Percentiles rank a stretch among this genome's conserved stretches.
Conservation (phyloP, 1,140 invertebrate species). For the Drosophila paulistorum region DNA sequence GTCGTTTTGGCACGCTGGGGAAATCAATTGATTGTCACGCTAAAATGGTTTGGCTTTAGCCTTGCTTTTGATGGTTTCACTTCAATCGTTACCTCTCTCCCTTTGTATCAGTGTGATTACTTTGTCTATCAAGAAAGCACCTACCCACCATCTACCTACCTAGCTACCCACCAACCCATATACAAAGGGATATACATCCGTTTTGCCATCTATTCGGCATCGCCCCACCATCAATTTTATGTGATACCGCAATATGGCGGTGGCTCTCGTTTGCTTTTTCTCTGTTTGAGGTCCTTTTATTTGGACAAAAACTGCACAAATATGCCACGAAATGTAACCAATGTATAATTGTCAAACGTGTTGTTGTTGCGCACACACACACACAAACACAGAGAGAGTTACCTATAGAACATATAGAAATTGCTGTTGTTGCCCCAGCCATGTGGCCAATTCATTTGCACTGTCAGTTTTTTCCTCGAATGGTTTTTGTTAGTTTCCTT, state of each 20-base stretch:
- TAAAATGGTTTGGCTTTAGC: slow-evolving; percentile 64
- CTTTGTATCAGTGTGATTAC: slow-evolving; percentile 40
- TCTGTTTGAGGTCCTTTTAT: slow-evolving; percentile 36
- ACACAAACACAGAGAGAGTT: slow-evolving; percentile 13
- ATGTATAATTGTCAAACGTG: slow-evolving; percentile 81
- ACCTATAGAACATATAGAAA: slow-evolving; percentile 18
- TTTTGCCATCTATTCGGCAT: not conserved
- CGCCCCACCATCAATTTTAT: slow-evolving; percentile 55
- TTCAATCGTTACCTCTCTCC: slow-evolving; percentile 17
- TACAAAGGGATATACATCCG: not conserved
- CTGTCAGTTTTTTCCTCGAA: slow-evolving; percentile 53
- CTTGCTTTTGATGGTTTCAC: slow-evolving; percentile 45
- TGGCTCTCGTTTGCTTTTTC: not conserved
- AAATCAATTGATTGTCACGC: slow-evolving; percentile 80
- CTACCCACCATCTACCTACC: slow-evolving; percentile 3
- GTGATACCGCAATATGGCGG: slow-evolving; percentile 57
- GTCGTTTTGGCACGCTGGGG: slow-evolving; percentile 57
- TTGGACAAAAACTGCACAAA: slow-evolving; percentile 72
- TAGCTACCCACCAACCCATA: too few species aligned
- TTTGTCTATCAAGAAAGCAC: slow-evolving; percentile 33
- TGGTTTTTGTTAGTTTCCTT: slow-evolving; percentile 21
- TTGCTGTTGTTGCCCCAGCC: slow-evolving; percentile 24
- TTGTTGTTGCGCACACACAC: slow-evolving; percentile 45
- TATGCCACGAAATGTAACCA: slow-evolving; percentile 76
- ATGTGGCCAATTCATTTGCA: slow-evolving; percentile 64